A percentile compares a stretch with the other conserved stretches of the same genome.
Evolutionary conservation across 2,113 vertebrate genomes (phyloP).

Genomic region (Callocephalon fimbriatum): DNA sequence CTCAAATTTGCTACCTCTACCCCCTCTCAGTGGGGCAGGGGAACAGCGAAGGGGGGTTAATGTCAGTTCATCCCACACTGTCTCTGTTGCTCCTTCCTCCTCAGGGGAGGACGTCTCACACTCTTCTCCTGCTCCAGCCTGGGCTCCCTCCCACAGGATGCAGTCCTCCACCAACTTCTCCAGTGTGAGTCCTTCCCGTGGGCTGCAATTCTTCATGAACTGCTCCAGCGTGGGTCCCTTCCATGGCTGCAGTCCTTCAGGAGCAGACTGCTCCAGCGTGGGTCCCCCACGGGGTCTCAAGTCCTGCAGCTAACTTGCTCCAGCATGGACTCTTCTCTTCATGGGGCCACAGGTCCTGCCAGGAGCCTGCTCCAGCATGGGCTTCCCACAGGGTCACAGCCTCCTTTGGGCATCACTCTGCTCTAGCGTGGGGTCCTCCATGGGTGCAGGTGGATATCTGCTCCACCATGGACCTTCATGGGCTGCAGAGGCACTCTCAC

Average conservation of each 20-base stretch:
- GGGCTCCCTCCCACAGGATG: not conserved
- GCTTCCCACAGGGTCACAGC: not conserved
- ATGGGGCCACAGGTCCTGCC: too few species aligned
- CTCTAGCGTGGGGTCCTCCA: not conserved
- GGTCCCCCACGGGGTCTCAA: not conserved
- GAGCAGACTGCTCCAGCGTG: not conserved
- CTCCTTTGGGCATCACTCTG: not conserved
- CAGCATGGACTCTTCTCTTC: not conserved
- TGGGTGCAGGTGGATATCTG: not conserved
- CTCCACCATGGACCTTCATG: not conserved
- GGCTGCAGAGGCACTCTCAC: not conserved
- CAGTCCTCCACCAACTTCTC: not conserved
- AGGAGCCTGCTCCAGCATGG: too few species aligned
- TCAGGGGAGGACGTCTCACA: not conserved
- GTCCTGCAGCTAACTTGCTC: not conserved
- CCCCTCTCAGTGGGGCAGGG: not conserved
- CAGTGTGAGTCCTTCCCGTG: rapidly evolving
- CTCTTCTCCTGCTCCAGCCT: not conserved
- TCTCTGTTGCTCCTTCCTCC: not conserved
- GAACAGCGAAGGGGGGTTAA: not conserved
- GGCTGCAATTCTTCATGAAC: not conserved
- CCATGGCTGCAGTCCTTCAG: not conserved
- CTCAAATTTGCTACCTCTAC: too few species aligned
- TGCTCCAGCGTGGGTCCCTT: not conserved
- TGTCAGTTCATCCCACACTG: not conserved